Base-by-base conservation (phyloP, 1,140 invertebrate species). In the Zaprionus camerounensis region DNA sequence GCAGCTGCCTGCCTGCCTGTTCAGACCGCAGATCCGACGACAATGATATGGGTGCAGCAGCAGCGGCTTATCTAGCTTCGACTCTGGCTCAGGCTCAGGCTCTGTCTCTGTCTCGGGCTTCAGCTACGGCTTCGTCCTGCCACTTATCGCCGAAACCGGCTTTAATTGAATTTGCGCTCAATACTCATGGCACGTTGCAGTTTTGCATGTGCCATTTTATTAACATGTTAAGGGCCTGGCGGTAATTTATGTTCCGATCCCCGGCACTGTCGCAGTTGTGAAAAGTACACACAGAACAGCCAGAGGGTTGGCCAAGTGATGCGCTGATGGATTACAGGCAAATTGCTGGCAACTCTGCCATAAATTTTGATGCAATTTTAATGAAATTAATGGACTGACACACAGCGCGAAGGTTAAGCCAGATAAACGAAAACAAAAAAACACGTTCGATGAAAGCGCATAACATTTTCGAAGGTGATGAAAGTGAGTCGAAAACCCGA, bases 281-380 rank as follows among this genome's bases (percentile, higher is more conserved):
- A 72, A 84, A 75, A 56, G 63, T 46, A 66, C 75, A 71, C 36
- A 78, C 67, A 71, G 28, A 78, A 62, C 41, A 56, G 26, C 76
- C 79, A 51, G 69, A 69, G 70, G 84, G 84, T 75, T 76, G 72
- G 77, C 84, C 80, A 80, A 71, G 64, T 46, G 62, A 76, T 46
- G 80, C 67, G 68, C 78, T 88, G 84, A 88, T 88, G 84, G 84
- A 88, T 88, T 88, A 88, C 84, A 90, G 63, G 75, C 78, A 79
- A 88, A 90, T 88, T 88, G 87, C 65, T 38, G 56, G 24, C 69
- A 46, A 28, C 49, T 68, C 51, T 63, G 17, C 58, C 58, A 73
- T 82, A 75, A 73, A 81, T 78, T 88, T 76, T 88, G 71, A 87
- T 87, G 84, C 74, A 78, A 62, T 90, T 88, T 88, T 88, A 88